phyloP scores from a whole-genome alignment of 2,113 vertebrate species.

The Vicugna pacos region DNA sequence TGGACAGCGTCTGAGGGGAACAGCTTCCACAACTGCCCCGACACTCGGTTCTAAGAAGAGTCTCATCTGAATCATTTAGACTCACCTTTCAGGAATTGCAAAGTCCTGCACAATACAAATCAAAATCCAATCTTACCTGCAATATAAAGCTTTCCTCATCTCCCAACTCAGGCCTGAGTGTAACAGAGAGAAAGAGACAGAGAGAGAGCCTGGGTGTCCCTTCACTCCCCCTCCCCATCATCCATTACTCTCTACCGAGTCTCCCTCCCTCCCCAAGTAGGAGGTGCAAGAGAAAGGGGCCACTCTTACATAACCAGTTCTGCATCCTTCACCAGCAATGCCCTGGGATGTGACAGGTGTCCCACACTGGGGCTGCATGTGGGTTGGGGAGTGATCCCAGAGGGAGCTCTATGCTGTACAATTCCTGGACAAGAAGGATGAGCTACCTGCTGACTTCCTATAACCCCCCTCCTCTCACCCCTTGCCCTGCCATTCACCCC shows the following conservation, averaged over 20 bases:
- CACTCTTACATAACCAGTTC: background rate
- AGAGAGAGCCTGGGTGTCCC: accelerated
- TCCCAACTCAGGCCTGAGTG: background rate
- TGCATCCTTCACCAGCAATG: background rate
- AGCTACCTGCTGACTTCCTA: background rate
- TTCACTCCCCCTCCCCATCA: background rate
- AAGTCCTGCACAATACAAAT: background rate
- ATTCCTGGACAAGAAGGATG: background rate
- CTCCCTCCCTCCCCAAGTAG: background rate
- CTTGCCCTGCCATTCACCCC: background rate
- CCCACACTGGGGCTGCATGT: background rate
- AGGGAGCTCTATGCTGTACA: background rate
- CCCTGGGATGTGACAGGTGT: background rate
- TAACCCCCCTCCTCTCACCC: background rate
- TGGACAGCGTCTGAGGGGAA: background rate
- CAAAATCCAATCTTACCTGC: background rate
- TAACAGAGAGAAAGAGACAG: background rate
- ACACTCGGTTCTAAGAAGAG: background rate
- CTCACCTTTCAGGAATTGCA: background rate
- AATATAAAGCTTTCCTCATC: background rate
- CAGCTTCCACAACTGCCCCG: background rate
- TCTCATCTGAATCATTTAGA: background rate
- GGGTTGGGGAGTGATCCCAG: background rate
- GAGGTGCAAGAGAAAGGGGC: background rate
- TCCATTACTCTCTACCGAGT: background rate